Base-by-base conservation (phyloP, 2,797 vertebrate genomes). In the Harpagifer antarcticus region DNA sequence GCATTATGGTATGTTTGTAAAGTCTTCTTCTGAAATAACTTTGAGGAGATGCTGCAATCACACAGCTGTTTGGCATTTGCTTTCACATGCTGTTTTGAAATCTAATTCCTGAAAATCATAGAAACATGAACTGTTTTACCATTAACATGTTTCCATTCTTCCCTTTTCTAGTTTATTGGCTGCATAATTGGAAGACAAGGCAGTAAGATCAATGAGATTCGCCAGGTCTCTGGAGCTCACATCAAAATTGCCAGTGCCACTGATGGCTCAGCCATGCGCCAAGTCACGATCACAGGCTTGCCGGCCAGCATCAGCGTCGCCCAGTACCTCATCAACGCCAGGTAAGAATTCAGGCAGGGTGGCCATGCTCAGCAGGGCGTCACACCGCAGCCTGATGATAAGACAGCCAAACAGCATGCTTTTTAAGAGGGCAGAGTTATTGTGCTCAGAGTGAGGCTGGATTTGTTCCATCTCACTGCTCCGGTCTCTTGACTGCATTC, bases 181-280 rank as follows among this genome's bases (percentile, higher is more conserved):
- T 97, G 97, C 95, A 98, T 98, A 95, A 98, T 98, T 96, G 97
- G 97, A 92, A 95, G 97, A 95, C 97, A 98, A 96, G 97, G 97
- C 94, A 98, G 96, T 90, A 98, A 97, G 95, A 98, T 98, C 95
- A 98, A 98, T 95, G 97, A 98, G 95, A 98, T 98, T 88, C 96
- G 97, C 85, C 97, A 98, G 94, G 97, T 97, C 95, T 98, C 97
- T 82, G 97, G 97, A 92, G 97, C 97, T 55, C 97, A 98, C 95
- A 98, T 98, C 94, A 98, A 98, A 95, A 98, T 98, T 92, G 97
- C 96, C 91, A 97, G 97, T 72, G 96, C 96, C 87, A 96, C 95
- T 92, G 97, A 98, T 94, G 97, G 97, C 87, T 97, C 97, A 43
- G 94, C 96, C 85, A 95, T 97, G 90, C 96, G 97, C 89, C 96